A percentile compares a stretch with the other conserved stretches of the same genome.
phyloP scores from a whole-genome alignment of 2,888 invertebrate species.

The Drosophila flavopinicola region DNA sequence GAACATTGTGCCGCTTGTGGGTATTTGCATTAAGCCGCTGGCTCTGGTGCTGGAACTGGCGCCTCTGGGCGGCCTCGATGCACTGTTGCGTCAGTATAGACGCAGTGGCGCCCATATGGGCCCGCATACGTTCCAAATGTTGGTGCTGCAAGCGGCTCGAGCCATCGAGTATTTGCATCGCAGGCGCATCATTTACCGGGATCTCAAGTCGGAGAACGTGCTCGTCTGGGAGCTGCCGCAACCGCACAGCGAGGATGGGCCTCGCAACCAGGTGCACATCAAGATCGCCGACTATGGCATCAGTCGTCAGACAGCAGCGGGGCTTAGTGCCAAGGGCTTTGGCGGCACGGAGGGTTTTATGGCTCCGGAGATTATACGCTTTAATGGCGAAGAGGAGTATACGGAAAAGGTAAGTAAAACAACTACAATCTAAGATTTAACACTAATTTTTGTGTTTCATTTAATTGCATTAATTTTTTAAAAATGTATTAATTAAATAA shows the following conservation, averaged over 20 bases:
- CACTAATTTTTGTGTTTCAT: too few species aligned
- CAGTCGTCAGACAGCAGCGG: constrained; percentile 90
- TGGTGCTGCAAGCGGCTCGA: constrained; percentile 95
- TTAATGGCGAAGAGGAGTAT: constrained; percentile 99
- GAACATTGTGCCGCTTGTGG: constrained; percentile 96
- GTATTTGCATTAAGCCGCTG: constrained; percentile 94
- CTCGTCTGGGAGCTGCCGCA: constrained; percentile 98
- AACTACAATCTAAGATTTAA: too few species aligned
- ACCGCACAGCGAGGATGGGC: constrained; percentile 87
- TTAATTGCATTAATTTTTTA: too few species aligned
- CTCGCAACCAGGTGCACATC: constrained; percentile 90
- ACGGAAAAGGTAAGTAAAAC: constrained; percentile 92
- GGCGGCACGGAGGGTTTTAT: constrained; percentile 99
- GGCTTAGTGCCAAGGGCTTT: constrained; percentile 96
- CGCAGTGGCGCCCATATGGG: constrained; percentile 93
- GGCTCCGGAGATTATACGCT: constrained; percentile 99
- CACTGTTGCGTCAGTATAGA: constrained; percentile 92
- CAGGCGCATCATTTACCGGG: constrained; percentile 93
- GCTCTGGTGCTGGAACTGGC: constrained; percentile 95
- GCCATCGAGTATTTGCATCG: constrained; percentile 98
- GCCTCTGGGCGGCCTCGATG: constrained; percentile 94
- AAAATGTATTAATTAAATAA: too few species aligned
- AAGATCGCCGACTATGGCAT: constrained; percentile 99
- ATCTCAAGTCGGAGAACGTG: constrained; percentile 96
- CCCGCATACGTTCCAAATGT: constrained; percentile 91